Evolutionary conservation across 2,797 vertebrate genomes (phyloP), one percentile per base, ranked within the genome.

Genomic region (Leptatherina wallacei): DNA sequence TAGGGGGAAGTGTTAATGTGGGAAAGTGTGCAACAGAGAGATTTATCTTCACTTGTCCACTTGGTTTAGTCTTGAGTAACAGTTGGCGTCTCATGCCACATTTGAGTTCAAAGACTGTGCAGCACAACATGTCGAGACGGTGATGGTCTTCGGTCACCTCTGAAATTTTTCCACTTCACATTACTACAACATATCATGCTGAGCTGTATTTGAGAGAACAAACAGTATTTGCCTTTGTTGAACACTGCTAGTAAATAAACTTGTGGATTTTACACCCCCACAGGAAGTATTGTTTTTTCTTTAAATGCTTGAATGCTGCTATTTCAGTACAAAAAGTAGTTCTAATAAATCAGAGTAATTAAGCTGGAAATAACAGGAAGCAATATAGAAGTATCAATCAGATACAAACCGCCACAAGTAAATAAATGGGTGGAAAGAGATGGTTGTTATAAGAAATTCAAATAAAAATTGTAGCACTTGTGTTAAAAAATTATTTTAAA

Each of bases 1-100:
- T 6, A 49, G 49, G 22, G 66, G 61, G 82, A 74, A 49, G 84
- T 80, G 87, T 85, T 88, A 91, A 89, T 91, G 89, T 91, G 90
- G 77, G 85, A 90, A 91, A 90, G 69, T 80, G 81, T 92, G 88
- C 85, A 75, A 75, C 78, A 69, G 65, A 81, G 86, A 90, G 87
- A 91, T 92, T 85, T 73, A 83, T 88, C 82, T 72, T 65, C 77
- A 55, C 79, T 90, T 75, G 70, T 84, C 55, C 75, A 18, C 68
- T 78, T 61, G 73, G 76, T 85, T 88, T 74, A 73, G 78, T 84
- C 73, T 80, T 69, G 77, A 78, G 73, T 78, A 58, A 70, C 85
- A 86, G 80, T 81, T 84, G 84, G 82, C 35, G 60, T 85, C 81
- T 87, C 84, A 72, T 83, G 87, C 76, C 77, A 79, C 72, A 82